A percentile compares a stretch with the other conserved stretches of the same genome.
phyloP scores from a whole-genome alignment of 2,888 invertebrate genomes.

The Tachina grossa region DNA sequence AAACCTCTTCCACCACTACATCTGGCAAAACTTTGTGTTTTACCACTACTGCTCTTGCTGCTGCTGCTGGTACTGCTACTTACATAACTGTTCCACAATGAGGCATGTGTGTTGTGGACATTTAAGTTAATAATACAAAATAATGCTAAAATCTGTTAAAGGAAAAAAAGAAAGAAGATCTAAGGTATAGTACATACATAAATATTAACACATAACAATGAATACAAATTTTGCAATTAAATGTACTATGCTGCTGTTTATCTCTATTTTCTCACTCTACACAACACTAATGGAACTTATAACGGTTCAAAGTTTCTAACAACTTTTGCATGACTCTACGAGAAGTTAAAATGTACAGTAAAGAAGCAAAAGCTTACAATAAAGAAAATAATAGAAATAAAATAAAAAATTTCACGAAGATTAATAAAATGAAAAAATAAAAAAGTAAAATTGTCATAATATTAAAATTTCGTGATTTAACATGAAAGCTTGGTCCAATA shows the following conservation, averaged over 20 bases:
- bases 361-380: conserved; percentile 9
- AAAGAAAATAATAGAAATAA: not conserved
- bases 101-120: conserved; percentile 76
- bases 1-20: conserved; percentile 86
- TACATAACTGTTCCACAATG: conserved; percentile 79
- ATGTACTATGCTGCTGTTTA: conserved; percentile 12
- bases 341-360: conserved; percentile 37
- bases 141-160: conserved; percentile 78
- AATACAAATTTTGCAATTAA: conserved; percentile 47
- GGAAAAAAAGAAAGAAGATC: conserved; percentile 34
- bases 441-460: conserved; percentile 60
- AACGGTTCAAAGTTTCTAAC: conserved; percentile 56
- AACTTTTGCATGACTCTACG: conserved; percentile 66
- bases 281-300: too few species aligned
- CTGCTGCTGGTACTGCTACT: conserved; percentile 60
- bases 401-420: conserved; percentile 7
- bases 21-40: conserved; percentile 71
- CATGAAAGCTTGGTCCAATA: conserved; percentile 45
- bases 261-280: conserved; percentile 29
- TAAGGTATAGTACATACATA: not conserved
- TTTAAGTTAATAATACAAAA: conserved; percentile 76
- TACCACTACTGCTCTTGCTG: conserved; percentile 71
- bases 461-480: conserved; percentile 55
- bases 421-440: conserved; percentile 28
- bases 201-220: conserved; percentile 22